Percentiles rank a stretch among this genome's conserved stretches.
phyloP scores from a whole-genome alignment of 2,113 vertebrate genomes.

The Cygnus buccinator region DNA sequence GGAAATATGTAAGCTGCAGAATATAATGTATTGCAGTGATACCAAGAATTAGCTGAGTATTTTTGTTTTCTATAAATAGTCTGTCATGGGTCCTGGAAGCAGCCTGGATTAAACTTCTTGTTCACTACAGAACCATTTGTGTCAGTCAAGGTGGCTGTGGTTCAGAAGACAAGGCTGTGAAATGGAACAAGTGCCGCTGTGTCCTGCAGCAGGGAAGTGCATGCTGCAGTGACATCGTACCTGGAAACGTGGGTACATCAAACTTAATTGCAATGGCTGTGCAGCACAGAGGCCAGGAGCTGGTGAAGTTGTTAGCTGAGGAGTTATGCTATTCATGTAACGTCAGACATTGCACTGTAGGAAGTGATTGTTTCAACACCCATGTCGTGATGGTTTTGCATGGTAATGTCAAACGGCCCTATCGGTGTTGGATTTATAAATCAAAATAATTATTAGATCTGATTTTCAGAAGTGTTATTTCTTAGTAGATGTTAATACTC shows the following conservation, averaged over 20 bases:
- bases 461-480: neutral
- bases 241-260: neutral
- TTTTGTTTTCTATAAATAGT: neutral
- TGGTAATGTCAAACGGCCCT: neutral
- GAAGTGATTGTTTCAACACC: neutral
- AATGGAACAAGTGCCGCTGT: neutral
- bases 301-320: neutral
- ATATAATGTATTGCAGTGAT: neutral
- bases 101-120: neutral
- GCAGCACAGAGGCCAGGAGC: neutral
- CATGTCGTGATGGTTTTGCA: neutral
- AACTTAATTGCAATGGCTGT: neutral
- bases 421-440: neutral
- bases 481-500: neutral
- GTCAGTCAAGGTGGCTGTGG: neutral
- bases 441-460: neutral
- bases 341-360: neutral
- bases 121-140: neutral
- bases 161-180: neutral
- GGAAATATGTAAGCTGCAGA: fast-evolving
- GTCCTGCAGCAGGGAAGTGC: neutral
- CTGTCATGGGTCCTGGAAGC: neutral
- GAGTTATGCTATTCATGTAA: neutral
- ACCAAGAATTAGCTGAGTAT: neutral
- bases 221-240: neutral